These are phyloP conservation scores for Eudyptes chrysolophus DNA, from an alignment of 2,113 vertebrate genomes.

Conservation along the genomic window DNA sequence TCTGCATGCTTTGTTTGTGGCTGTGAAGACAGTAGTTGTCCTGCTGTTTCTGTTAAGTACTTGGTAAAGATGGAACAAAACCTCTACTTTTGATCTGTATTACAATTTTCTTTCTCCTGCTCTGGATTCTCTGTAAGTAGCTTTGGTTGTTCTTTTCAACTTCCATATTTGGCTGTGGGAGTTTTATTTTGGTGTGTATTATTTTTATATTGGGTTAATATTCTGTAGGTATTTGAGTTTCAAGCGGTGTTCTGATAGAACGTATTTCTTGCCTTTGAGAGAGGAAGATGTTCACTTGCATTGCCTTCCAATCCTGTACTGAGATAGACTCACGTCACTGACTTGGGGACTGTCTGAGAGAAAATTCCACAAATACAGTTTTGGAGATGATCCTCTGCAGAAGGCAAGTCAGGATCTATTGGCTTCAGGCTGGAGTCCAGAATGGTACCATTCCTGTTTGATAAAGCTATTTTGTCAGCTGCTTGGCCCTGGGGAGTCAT, in stretches of 20 bases:
- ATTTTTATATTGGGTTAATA: background rate
- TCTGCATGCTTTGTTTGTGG: background rate
- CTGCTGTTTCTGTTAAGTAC: background rate
- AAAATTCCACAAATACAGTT: background rate
- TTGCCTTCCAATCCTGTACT: background rate
- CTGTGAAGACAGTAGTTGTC: background rate
- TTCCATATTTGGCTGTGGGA: background rate
- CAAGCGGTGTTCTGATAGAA: background rate
- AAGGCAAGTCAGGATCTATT: background rate
- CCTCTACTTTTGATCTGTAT: background rate
- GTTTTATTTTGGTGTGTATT: background rate
- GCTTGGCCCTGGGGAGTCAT: background rate
- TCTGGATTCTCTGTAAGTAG: background rate
- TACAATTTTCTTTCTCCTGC: background rate
- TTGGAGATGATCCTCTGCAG: background rate
- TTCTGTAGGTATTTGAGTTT: background rate
- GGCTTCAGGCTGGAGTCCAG: background rate
- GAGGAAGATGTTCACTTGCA: background rate
- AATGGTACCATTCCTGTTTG: background rate
- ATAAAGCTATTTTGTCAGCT: background rate
- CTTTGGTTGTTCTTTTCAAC: background rate
- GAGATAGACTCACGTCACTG: background rate
- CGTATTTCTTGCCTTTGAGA: background rate
- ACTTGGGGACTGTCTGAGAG: background rate
- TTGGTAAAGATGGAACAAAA: background rate